phyloP scores from a whole-genome alignment of 1,140 invertebrate genomes.

The Grapholita molesta region DNA sequence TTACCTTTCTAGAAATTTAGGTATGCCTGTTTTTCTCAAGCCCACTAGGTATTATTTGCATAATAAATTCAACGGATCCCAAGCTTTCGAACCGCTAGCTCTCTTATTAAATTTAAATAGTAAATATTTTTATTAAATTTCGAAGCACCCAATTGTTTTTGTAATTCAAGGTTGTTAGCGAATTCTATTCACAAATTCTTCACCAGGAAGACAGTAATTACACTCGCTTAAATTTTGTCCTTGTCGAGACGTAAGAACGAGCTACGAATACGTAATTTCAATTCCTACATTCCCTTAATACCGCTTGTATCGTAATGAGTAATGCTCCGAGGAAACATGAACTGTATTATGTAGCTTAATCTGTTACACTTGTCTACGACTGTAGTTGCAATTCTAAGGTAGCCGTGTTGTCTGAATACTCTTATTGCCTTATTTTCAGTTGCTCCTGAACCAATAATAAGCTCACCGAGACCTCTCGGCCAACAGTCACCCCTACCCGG shows the following conservation, averaged over 20 bases:
- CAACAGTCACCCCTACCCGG: slow-evolving; percentile 79
- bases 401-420: slow-evolving; percentile 30
- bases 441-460: slow-evolving; percentile 66
- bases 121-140: slow-evolving; percentile 10
- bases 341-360: neutral
- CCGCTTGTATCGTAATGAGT: neutral
- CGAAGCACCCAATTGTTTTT: slow-evolving; percentile 8
- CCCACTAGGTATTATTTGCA: slow-evolving; percentile 6
- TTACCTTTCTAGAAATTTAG: too few species aligned
- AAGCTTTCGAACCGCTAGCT: neutral
- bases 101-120: slow-evolving; percentile 11
- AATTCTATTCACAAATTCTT: slow-evolving; percentile 30
- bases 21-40: neutral
- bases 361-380: neutral
- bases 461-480: slow-evolving; percentile 71
- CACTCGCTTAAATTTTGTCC: slow-evolving; percentile 34
- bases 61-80: slow-evolving; percentile 5
- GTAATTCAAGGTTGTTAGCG: slow-evolving; percentile 9
- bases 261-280: slow-evolving; percentile 43
- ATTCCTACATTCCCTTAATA: slow-evolving; percentile 16
- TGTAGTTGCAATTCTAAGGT: neutral
- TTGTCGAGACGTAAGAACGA: slow-evolving; percentile 24
- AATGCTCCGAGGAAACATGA: neutral
- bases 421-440: slow-evolving; percentile 62
- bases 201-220: slow-evolving; percentile 33